Evolutionary conservation across 35 echinoderm and acorn worm genomes (phyloP), one percentile per base, ranked within the genome.

Genomic region (Diadema setosum): DNA sequence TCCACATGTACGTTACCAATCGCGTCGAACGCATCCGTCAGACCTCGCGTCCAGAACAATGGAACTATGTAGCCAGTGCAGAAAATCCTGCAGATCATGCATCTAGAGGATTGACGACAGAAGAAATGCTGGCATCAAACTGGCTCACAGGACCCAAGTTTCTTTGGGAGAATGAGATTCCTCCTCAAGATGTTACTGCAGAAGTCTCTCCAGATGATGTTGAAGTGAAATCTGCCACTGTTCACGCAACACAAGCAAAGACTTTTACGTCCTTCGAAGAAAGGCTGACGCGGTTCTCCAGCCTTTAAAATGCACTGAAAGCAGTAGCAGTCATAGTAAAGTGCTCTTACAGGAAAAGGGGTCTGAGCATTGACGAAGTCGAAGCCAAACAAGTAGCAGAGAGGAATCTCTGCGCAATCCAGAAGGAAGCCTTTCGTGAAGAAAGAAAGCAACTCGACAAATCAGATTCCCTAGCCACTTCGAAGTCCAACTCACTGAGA

Each of bases 71-170:
- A 42, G 23, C 60, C 33, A 23, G 26, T 80, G 63, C 32, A 45
- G 25, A 37, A 6, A 87, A 87, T 59, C 85, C 65, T 26, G 85
- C 85, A 87, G 85, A 87, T 37, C 24, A 37, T 37, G 75, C 75
- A 81, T 81, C 75, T 15, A 5, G 75, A 81, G 75, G 75, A 30
- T 15, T 17, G 14, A 30, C 39, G 14, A 42, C 37, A 41, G 26
- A 30, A 37, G 75, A 81, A 1, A 42, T 46, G 8, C 21, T 29
- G 9, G 64, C 65, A 25, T 92, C 90, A 32, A 80, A 50, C 5
- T 92, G 90, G 90, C 43, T 86, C 8, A 81, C 57, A 49, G 90
- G 90, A 43, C 90, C 83, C 20, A 45, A 76, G 26, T 92, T 92
- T 86, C 70, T 92, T 5, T 76, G 70, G 56, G 34, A 80, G 46